phyloP scores from a whole-genome alignment of 2,113 vertebrate species.

The Pyrgilauda ruficollis region DNA sequence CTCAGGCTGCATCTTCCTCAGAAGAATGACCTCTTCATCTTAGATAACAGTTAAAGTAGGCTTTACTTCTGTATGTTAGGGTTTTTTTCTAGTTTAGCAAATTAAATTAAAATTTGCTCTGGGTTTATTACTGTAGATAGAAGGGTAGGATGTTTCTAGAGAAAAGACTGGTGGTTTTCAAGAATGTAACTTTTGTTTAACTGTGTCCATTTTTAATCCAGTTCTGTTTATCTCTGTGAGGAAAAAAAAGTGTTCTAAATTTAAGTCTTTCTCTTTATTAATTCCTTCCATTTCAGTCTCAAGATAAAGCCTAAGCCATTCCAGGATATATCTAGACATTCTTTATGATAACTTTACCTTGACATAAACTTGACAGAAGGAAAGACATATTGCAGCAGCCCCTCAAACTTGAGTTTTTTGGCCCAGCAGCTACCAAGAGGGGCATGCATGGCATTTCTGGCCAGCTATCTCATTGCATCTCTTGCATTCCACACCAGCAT shows the following conservation, averaged over 20 bases:
- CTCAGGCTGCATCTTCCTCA: background rate
- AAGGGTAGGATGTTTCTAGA: background rate
- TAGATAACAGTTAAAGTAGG: background rate
- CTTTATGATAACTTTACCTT: background rate
- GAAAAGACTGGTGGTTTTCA: background rate
- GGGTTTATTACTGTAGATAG: background rate
- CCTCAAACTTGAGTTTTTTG: background rate
- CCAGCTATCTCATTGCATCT: background rate
- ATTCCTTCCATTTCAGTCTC: background rate
- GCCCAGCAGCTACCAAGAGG: no score
- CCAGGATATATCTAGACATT: background rate
- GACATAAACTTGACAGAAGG: background rate
- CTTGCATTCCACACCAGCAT: background rate
- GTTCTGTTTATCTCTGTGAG: background rate
- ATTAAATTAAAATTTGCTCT: background rate
- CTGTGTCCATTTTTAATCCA: background rate
- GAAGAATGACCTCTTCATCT: background rate
- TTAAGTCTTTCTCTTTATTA: background rate
- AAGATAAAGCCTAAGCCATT: background rate
- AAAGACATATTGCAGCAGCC: background rate
- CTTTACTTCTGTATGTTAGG: background rate
- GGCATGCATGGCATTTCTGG: background rate
- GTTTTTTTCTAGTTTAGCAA: background rate
- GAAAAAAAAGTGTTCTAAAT: background rate
- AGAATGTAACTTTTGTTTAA: background rate